A percentile compares a stretch with the other conserved stretches of the same genome.
Conservation (phyloP, 2,797 vertebrate species). For the Rhinichthys osculus region DNA sequence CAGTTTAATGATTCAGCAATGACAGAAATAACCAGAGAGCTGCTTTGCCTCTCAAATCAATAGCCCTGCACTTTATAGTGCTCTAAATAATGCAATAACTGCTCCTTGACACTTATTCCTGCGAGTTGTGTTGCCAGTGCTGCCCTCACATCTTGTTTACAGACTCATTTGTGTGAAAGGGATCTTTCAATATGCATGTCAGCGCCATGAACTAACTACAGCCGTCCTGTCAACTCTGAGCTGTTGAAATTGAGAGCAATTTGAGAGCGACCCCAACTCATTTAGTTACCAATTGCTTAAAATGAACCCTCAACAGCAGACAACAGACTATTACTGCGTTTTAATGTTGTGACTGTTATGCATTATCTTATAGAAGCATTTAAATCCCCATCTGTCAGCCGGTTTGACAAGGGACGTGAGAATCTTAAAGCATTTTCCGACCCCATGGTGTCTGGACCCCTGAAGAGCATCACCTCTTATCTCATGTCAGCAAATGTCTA, state of each 20-base stretch:
- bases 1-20: conserved; percentile 79
- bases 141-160: conserved; percentile 77
- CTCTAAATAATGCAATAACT: conserved; percentile 80
- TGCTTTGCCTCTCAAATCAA: conserved; percentile 79
- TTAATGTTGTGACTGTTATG: conserved; percentile 43
- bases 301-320: conserved; percentile 47
- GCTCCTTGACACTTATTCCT: conserved; percentile 76
- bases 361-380: conserved; percentile 25
- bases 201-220: conserved; percentile 49
- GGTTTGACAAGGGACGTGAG: background rate
- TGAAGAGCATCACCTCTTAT: conserved; percentile 31
- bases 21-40: conserved; percentile 79
- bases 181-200: conserved; percentile 69
- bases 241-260: conserved; percentile 49
- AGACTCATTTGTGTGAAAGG: conserved; percentile 69
- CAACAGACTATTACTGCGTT: conserved; percentile 45
- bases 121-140: conserved; percentile 69
- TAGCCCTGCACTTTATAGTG: conserved; percentile 75
- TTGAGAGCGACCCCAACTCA: conserved; percentile 26
- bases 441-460: background rate
- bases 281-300: conserved; percentile 49
- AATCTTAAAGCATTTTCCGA: conserved; percentile 11
- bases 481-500: background rate
- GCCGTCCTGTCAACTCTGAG: conserved; percentile 33
- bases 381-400: background rate